Base-by-base conservation (phyloP, 2,888 invertebrate genomes). In the Diloba caeruleocephala region DNA sequence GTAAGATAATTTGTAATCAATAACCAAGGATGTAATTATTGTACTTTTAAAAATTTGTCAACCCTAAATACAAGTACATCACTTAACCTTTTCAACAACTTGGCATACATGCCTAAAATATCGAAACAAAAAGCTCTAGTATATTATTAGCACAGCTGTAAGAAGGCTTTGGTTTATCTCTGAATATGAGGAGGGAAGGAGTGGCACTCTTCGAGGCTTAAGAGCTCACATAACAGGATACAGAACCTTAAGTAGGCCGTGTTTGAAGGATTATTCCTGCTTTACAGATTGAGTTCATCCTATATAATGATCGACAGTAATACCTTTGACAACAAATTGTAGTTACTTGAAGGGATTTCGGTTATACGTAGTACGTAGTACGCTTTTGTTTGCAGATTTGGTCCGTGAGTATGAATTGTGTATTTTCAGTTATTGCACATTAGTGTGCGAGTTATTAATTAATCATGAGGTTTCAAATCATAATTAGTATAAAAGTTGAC, bases 221-320 rank as follows among this genome's bases (percentile, higher is more conserved):
- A 57, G 48, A 52, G 68, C 63, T 67, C 59, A 56, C 13, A 37
- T 60, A 64, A 70, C 58, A 50, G 57, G 75, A 73, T 63, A 66
- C 56, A 41, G 49, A 49, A 36, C 45, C 37, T 52, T 67, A 67
- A 64, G 61, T 63, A 71, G 62, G 52, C 57, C 31, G 38, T 65
- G 69, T 69, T 71, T 64, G 63, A 54, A 26, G 66, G 72, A 71
- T 76, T 76, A 75, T 43, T 46, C 53, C 42, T 45, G 55, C 68
- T 61, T 60, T 54, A 38, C 57, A 71, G 61, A 74, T 72, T 68
- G 52, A 56, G 67, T 58, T 57, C 52, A 56, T 60, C 54, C 52
- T 52, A 54, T 63, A 43, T 67, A 68, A 61, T 61, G 65, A 68
- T 64, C 49, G 32, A 33, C 17, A 38, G 6, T 61, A 56, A 61